These are phyloP conservation scores for Punctoribates punctum DNA, from an alignment of 2,888 invertebrate genomes.

Conservation along the genomic window DNA sequence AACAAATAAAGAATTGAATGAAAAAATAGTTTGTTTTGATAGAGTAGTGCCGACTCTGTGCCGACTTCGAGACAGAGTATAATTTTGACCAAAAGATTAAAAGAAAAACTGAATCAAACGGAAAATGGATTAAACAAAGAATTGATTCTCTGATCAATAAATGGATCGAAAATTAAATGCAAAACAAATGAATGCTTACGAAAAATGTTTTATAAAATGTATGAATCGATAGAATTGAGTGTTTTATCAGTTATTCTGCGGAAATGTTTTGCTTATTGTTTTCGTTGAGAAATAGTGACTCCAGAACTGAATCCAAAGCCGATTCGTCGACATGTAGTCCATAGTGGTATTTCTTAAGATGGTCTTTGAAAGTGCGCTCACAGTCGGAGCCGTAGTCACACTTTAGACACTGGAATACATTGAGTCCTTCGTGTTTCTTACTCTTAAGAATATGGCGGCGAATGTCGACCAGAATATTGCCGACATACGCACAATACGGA, in stretches of 20 bases:
- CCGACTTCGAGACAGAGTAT: too few relatives aligned
- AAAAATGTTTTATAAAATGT: neutral
- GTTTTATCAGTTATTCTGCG: neutral
- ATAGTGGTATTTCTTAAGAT: constrained; percentile 12
- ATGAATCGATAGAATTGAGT: neutral
- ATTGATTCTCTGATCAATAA: too few relatives aligned
- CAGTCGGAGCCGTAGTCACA: constrained; percentile 40
- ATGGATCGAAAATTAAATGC: neutral
- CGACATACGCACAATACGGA: constrained; percentile 42
- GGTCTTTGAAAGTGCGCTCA: constrained; percentile 38
- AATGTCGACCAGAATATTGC: constrained; percentile 38
- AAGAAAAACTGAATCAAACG: too few relatives aligned
- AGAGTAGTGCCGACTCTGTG: too few relatives aligned
- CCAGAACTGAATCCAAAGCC: constrained; percentile 14
- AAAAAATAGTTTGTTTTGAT: too few relatives aligned
- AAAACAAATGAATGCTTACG: neutral
- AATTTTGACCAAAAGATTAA: too few relatives aligned
- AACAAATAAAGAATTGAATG: too few relatives aligned
- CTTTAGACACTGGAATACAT: constrained; percentile 22
- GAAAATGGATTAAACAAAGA: too few relatives aligned
- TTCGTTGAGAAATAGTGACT: constrained; percentile 38
- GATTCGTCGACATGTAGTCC: constrained; percentile 21
- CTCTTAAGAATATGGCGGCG: constrained; percentile 33
- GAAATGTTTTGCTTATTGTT: constrained; percentile 13
- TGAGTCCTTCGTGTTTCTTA: constrained; percentile 32